Base-by-base conservation (phyloP, 2,797 vertebrate species). In the Coluber constrictor region DNA sequence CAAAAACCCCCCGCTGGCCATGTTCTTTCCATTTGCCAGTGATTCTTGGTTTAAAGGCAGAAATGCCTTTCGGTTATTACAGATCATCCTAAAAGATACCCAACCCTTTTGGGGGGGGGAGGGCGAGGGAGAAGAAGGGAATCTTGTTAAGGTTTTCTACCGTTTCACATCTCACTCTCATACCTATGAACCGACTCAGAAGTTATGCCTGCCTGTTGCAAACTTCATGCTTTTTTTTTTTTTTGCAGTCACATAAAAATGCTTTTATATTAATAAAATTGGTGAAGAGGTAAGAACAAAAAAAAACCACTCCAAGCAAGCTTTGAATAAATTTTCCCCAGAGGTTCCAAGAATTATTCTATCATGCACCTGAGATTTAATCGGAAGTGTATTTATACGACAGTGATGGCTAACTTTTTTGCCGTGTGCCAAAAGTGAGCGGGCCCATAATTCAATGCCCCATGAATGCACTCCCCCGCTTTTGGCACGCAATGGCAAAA, bases 21-120 rank as follows among this genome's bases (percentile, higher is more conserved):
- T 86, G 95, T 74, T 92, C 79, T 95, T 97, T 29, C 90, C 94
- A 90, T 96, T 97, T 96, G 92, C 93, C 93, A 96, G 93, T 57
- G 95, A 94, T 91, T 87, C 92, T 97, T 91, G 95, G 37, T 92
- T 96, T 91, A 95, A 92, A 95, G 92, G 6, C 18, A 91, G 91
- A 94, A 93, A 94, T n/a, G 70, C 88, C 94, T 93, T 96, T 95
- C 92, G 95, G 93, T 60, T 95, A 95, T 70, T 94, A 87, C 93
- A 94, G 92, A 95, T 94, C 96, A 92, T 2, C 94, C 93, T 94
- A 89, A 95, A 51, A 89, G 94, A 96, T 92, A 95, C 70, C 93
- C 47, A 66, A 66, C 0, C 3, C 1, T 13, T 63, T 63, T 63
- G 25, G 20, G 7, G 8, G n/a, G n/a, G n/a, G n/a, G n/a, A n/a